These are phyloP conservation scores for Harmothoe impar DNA, from an alignment of 2,888 invertebrate genomes.

Conservation along the genomic window DNA sequence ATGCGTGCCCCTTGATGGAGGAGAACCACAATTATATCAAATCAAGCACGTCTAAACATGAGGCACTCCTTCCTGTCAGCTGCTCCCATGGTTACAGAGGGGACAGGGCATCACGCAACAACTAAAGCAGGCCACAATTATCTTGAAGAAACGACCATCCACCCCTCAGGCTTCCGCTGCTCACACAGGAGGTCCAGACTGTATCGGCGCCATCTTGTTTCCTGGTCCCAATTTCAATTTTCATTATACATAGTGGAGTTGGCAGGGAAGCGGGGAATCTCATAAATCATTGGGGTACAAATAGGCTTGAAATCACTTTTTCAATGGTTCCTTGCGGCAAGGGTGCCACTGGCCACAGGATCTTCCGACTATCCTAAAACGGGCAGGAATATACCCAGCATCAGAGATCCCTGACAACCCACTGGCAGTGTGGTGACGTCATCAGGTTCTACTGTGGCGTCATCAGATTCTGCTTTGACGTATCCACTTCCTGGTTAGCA, in stretches of 20 bases:
- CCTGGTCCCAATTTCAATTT: no score
- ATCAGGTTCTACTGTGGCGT: background rate
- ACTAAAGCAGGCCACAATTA: background rate
- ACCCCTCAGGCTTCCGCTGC: background rate
- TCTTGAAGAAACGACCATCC: background rate
- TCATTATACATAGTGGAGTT: no score
- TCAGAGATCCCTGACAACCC: no score
- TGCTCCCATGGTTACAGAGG: background rate
- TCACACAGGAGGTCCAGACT: no score
- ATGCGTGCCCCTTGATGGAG: background rate
- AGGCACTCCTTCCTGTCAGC: background rate
- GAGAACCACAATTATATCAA: conserved; percentile 17
- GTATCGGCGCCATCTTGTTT: no score
- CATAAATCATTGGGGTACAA: no score
- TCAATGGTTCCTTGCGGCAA: no score
- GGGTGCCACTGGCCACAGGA: no score
- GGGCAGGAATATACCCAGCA: no score
- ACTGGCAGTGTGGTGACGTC: background rate
- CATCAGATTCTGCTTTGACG: conserved; percentile 6
- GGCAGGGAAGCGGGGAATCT: no score
- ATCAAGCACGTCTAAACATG: conserved; percentile 37
- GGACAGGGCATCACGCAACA: background rate
- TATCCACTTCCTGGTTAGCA: conserved; percentile 16
- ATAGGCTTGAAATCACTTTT: no score
- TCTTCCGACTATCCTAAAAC: no score